These are phyloP conservation scores for Chaetophractus vellerosus DNA, from an alignment of 2,797 vertebrate species.

Conservation along the genomic window DNA sequence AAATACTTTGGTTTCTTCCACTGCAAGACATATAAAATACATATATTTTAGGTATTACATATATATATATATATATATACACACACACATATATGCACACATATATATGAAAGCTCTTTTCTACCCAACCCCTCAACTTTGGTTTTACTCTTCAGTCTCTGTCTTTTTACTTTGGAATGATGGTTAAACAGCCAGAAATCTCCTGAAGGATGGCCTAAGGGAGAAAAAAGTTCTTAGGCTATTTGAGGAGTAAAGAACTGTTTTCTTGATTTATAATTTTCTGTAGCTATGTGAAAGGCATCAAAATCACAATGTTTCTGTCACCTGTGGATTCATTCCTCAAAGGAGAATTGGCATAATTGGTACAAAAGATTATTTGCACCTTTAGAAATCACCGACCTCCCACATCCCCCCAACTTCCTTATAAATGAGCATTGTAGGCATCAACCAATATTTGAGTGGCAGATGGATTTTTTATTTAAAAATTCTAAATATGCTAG, in stretches of 20 bases:
- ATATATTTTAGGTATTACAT: neutral
- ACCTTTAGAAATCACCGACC: neutral
- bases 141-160: neutral
- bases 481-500: conserved; percentile 8
- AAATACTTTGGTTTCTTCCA: neutral
- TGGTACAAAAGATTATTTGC: neutral
- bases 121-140: neutral
- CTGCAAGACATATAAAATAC: neutral
- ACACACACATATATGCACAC: neutral
- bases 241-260: neutral
- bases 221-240: neutral
- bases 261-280: conserved; percentile 4
- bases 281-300: neutral
- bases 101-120: neutral
- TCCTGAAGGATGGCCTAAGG: neutral
- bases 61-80: neutral
- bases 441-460: neutral
- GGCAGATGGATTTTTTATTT: neutral
- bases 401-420: neutral
- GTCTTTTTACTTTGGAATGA: neutral
- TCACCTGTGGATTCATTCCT: neutral
- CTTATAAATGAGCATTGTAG: neutral
- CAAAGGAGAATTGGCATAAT: neutral
- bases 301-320: neutral
- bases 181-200: neutral